Evolutionary conservation across 2,888 invertebrate species (phyloP), one percentile per base, ranked within the genome.

Genomic region (Deroplatys truncata): DNA sequence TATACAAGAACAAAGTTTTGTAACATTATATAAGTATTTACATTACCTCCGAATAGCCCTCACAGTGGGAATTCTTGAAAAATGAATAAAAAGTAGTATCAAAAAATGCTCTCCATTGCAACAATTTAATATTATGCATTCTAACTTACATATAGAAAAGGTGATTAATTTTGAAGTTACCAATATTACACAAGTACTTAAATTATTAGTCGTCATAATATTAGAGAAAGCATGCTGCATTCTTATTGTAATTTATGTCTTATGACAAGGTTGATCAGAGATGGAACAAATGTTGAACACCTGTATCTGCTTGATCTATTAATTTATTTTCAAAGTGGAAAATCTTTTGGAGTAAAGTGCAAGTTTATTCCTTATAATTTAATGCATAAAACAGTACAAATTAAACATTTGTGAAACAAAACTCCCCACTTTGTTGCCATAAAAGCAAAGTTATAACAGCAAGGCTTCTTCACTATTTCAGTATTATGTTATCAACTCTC

Each of bases 11-110:
- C 43, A 43, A 43, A 43, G 43, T 43, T 43, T 43, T 10, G 1
- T 43, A 43, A 43, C 43, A 7, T 43, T 43, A 43, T 43, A 43
- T 85, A 43, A 43, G 31, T 31, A 28, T 31, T 82, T 43, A 89
- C 90, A 84, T 91, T 91, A 91, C 91, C 91, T 91, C 91, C n/a
- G 91, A 88, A 90, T 91, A 91, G 90, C 89, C 91, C 90, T 91
- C 91, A 91, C 91, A 91, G 49, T 91, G 91, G 90, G 88, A 88
- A 89, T 91, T 91, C 90, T 91, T 91, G 90, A 91, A 91, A 91
- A 88, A 91, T 90, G 86, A 90, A 88, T 43, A 89, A 89, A 87
- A 88, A 89, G 49, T 89, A 49, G 29, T 85, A 43, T 88, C 88
- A 85, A 84, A 88, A 35, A 56, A 43, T 84, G 72, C 28, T 86